Evolutionary conservation across 2,113 vertebrate genomes (phyloP).

Genomic region (Engraulis encrasicolus): DNA sequence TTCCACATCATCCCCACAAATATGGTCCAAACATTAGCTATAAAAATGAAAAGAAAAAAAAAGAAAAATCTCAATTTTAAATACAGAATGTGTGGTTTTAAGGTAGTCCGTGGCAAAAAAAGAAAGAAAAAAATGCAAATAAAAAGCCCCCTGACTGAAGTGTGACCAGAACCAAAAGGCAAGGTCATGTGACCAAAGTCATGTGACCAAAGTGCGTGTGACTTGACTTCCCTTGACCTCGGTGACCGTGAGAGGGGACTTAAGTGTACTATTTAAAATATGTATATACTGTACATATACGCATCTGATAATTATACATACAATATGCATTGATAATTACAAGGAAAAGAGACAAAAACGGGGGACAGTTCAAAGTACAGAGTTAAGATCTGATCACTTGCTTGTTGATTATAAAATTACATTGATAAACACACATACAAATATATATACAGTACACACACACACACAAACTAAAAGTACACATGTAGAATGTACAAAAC

Average conservation of each 20-base stretch:
- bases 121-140: too few species aligned
- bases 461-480: background rate
- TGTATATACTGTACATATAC: background rate
- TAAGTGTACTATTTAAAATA: background rate
- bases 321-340: background rate
- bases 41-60: too few species aligned
- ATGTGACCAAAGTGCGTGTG: slow-evolving; percentile 5
- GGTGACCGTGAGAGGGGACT: background rate
- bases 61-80: too few species aligned
- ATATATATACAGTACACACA: too few species aligned
- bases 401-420: background rate
- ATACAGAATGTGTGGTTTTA: too few species aligned
- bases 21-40: too few species aligned
- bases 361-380: background rate
- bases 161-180: background rate
- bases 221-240: background rate
- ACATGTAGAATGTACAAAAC: background rate
- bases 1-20: too few species aligned
- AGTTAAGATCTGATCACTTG: background rate
- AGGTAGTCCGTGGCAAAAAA: too few species aligned
- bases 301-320: too few species aligned
- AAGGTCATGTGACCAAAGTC: background rate
- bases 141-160: background rate
- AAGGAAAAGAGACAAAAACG: background rate
- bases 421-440: background rate